A percentile compares a stretch with the other conserved stretches of the same genome.
Evolutionary conservation across 1,140 invertebrate species (phyloP).

Genomic region (Meloidogyne exigua): DNA sequence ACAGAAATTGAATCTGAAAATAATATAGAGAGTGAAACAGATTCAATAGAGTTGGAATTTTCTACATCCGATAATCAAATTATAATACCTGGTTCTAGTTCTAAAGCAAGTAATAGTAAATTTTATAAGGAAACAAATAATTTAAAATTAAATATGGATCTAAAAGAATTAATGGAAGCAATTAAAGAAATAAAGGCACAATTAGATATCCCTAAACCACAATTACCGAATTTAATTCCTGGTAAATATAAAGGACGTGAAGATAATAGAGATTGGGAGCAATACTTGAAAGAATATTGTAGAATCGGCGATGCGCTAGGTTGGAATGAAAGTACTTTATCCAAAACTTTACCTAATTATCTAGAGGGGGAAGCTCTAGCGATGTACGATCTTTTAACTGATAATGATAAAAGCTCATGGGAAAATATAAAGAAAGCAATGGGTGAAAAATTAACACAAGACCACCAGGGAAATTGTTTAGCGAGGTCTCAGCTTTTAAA

Average conservation of each 20-base stretch:
- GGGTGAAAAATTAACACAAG: neutral
- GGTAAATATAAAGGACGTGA: neutral
- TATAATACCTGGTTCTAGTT: neutral
- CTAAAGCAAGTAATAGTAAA: neutral
- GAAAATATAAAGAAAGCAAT: neutral
- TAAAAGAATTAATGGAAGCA: too few relatives aligned
- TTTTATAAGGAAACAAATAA: too few relatives aligned
- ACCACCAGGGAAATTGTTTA: neutral
- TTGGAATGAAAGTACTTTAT: neutral
- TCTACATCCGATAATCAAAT: neutral
- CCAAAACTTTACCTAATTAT: neutral
- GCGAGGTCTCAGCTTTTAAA: neutral
- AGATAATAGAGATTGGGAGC: neutral
- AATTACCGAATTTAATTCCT: neutral
- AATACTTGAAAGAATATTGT: neutral
- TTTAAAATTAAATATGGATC: too few relatives aligned
- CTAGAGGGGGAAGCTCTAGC: neutral
- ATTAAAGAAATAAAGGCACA: neutral
- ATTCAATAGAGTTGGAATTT: neutral
- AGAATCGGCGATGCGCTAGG: neutral
- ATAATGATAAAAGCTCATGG: neutral
- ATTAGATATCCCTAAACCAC: neutral
- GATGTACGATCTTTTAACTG: neutral
- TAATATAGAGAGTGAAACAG: neutral
- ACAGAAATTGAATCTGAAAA: neutral